Evolutionary conservation across 2,113 vertebrate genomes (phyloP).

Genomic region (Perca schrenkii): DNA sequence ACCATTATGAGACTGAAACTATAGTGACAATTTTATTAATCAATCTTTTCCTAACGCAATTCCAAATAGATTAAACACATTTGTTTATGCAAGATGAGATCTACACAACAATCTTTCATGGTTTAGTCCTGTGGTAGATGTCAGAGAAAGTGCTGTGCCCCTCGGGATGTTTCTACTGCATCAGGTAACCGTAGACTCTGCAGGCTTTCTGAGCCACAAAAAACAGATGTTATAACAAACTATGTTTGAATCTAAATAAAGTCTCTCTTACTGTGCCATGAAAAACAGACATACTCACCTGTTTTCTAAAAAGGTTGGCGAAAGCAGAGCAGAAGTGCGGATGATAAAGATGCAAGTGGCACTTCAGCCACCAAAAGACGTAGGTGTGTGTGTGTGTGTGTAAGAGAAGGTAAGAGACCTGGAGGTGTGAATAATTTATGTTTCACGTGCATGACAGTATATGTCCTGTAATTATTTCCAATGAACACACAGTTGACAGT

Average conservation of each 20-base stretch:
- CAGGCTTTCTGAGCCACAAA: background rate
- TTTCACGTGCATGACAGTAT: slow-evolving; percentile 28
- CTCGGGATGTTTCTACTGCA: slow-evolving; percentile 29
- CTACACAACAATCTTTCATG: background rate
- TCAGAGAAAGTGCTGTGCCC: background rate
- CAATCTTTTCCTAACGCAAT: background rate
- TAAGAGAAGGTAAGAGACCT: slow-evolving; percentile 58
- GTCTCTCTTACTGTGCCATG: background rate
- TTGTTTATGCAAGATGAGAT: background rate
- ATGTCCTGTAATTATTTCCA: slow-evolving; percentile 45
- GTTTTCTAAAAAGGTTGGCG: background rate
- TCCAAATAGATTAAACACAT: background rate
- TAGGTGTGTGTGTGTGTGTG: slow-evolving; percentile 25
- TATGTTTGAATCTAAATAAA: background rate
- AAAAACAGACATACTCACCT: slow-evolving; percentile 63
- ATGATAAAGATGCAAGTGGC: background rate
- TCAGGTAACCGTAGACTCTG: slow-evolving; percentile 29
- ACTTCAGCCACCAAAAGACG: slow-evolving; percentile 15
- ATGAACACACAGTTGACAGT: background rate
- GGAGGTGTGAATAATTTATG: slow-evolving; percentile 80
- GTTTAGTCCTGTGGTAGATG: background rate
- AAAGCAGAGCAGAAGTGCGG: background rate
- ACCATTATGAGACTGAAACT: background rate
- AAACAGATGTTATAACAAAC: background rate
- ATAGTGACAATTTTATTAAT: background rate